Conservation (phyloP, 2,113 vertebrate genomes). For the Onychostoma macrolepis region DNA sequence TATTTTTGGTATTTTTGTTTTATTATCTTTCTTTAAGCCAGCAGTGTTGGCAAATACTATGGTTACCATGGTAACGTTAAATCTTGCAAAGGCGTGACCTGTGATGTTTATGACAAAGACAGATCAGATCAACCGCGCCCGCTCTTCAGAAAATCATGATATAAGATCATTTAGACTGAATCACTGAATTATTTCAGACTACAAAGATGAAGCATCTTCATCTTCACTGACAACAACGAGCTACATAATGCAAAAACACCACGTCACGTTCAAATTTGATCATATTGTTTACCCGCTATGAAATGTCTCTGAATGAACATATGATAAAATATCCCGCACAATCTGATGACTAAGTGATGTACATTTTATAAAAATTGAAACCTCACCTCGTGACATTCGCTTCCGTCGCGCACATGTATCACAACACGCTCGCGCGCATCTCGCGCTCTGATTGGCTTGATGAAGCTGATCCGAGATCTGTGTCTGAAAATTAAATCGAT, state of each 20-base stretch:
- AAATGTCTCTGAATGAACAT: background rate
- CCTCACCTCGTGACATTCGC: background rate
- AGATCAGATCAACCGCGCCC: background rate
- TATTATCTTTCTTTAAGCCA: background rate
- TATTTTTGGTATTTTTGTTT: background rate
- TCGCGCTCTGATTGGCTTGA: conserved; percentile 15
- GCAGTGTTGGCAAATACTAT: background rate
- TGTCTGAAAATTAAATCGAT: background rate
- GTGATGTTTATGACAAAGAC: conserved; percentile 17
- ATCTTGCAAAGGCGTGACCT: background rate
- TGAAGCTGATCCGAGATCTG: background rate
- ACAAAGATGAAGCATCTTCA: background rate
- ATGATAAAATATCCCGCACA: background rate
- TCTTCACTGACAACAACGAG: background rate
- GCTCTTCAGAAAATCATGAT: background rate
- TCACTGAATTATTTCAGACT: background rate
- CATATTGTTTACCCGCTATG: background rate
- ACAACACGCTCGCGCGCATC: conserved; percentile 7
- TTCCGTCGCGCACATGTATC: background rate
- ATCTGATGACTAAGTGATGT: background rate
- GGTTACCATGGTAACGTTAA: background rate
- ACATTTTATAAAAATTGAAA: background rate
- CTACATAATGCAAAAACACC: background rate
- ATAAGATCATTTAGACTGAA: background rate
- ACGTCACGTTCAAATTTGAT: background rate